phyloP scores from a whole-genome alignment of 2,888 invertebrate genomes.

The Macrosiphum euphorbiae region DNA sequence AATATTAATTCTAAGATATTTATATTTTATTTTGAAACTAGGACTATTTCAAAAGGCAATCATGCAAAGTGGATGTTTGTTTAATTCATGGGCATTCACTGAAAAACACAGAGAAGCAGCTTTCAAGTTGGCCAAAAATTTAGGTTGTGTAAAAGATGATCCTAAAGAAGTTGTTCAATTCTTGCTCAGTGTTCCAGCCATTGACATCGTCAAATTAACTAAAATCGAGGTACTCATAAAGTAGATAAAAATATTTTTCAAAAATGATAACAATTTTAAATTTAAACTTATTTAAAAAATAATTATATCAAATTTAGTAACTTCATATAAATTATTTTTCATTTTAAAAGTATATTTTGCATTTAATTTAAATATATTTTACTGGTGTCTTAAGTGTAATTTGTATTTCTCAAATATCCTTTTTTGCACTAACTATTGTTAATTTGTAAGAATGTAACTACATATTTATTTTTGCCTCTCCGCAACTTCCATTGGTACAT shows the following conservation, averaged over 20 bases:
- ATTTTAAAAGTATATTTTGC: not conserved
- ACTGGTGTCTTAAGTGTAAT: not conserved
- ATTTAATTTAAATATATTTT: not conserved
- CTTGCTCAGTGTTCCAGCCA: constrained; percentile 65
- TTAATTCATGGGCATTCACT: constrained; percentile 67
- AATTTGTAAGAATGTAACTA: not conserved
- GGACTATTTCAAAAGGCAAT: constrained; percentile 68
- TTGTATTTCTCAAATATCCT: not conserved
- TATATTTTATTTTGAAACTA: constrained; percentile 34
- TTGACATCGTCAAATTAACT: constrained; percentile 65
- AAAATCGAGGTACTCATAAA: constrained; percentile 25
- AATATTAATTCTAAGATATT: too few species aligned
- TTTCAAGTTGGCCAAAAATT: constrained; percentile 65
- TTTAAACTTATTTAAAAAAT: not conserved
- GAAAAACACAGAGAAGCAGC: constrained; percentile 59
- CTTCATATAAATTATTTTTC: not conserved
- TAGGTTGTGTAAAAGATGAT: constrained; percentile 66
- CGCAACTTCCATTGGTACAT: not conserved
- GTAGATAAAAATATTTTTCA: not conserved
- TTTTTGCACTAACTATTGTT: not conserved
- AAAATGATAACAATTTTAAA: not conserved
- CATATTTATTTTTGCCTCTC: not conserved
- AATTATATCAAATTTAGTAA: not conserved
- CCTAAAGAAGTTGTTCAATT: constrained; percentile 66
- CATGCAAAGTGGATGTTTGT: constrained; percentile 67